Conservation (phyloP, 2,113 vertebrate genomes). For the Dipodomys merriami region DNA sequence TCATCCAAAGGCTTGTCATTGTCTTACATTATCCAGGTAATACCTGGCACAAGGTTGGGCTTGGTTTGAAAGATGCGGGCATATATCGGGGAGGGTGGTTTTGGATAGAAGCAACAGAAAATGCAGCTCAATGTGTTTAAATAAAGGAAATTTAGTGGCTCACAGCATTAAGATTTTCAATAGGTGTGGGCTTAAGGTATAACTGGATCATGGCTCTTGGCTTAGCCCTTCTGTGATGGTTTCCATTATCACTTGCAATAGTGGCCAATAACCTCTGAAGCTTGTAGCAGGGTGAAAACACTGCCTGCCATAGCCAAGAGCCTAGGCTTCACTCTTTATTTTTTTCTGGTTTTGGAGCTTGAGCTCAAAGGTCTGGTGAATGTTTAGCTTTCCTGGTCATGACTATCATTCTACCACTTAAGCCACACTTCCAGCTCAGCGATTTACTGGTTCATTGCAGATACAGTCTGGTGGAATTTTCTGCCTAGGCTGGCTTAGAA, state of each 20-base stretch:
- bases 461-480: too few relatives aligned
- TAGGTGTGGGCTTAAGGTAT: not conserved
- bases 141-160: not conserved
- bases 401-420: too few relatives aligned
- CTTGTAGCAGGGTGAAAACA: not conserved
- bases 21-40: conserved; percentile 89
- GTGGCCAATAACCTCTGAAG: not conserved
- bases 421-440: too few relatives aligned
- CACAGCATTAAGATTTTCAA: not conserved
- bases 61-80: not conserved
- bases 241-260: not conserved
- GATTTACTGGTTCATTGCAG: too few relatives aligned
- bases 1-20: conserved; percentile 88
- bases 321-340: not conserved
- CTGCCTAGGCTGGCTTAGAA: too few relatives aligned
- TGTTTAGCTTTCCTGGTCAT: too few relatives aligned
- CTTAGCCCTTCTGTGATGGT: not conserved
- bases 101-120: not conserved
- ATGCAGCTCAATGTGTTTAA: not conserved
- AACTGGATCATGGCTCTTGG: not conserved
- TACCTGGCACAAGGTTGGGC: not conserved
- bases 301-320: not conserved
- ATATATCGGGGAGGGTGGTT: not conserved
- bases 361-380: too few relatives aligned
- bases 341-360: too few relatives aligned